Evolutionary conservation across 1,140 invertebrate species (phyloP), one percentile per base, ranked within the genome.

Genomic region (Tetraneura akinire): DNA sequence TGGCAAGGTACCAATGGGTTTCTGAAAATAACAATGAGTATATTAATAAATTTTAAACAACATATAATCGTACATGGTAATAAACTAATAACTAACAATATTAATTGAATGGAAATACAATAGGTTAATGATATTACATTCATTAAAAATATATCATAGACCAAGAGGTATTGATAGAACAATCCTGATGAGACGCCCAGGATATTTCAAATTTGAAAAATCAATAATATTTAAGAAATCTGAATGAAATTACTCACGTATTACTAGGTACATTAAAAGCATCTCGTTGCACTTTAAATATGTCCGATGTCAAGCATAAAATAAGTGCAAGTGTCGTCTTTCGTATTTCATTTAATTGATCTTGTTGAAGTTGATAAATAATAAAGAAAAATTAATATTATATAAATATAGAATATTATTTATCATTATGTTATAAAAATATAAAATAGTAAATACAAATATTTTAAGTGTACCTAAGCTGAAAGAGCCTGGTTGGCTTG

Each of bases 291-390:
- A 70, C 49, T n/a, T 18, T 73, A 14, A 32, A 1, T 29, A 82
- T 81, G n/a, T 81, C 32, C 5, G 74, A 45, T 45, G 95, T 95
- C 18, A 92, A 90, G 84, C 96, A 98, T 1, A 98, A 86, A 4
- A 98, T 87, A 14, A 92, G 90, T 0, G 94, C 91, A 1, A 98
- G 85, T 0, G 91, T 91, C 0, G 92, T 90, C 85, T 94, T 94
- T 81, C 93, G 89, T 53, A 98, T 92, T 82, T 96, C 93, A 66
- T 90, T 88, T 1, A 99, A 86, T 86, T 99, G 97, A 57, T 92
- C 91, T 74, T n/a, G 88, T 60, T 47, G 5, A 37, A 66, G 13
- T 83, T 84, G 83, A 57, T 23, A 45, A 80, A 82, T 80, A 26
- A 80, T 21, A 51, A 23, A 32, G n/a, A n/a, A n/a, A n/a, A n/a